phyloP scores from a whole-genome alignment of 92 coral and sea anemone species.

The Parazoanthus swiftii region DNA sequence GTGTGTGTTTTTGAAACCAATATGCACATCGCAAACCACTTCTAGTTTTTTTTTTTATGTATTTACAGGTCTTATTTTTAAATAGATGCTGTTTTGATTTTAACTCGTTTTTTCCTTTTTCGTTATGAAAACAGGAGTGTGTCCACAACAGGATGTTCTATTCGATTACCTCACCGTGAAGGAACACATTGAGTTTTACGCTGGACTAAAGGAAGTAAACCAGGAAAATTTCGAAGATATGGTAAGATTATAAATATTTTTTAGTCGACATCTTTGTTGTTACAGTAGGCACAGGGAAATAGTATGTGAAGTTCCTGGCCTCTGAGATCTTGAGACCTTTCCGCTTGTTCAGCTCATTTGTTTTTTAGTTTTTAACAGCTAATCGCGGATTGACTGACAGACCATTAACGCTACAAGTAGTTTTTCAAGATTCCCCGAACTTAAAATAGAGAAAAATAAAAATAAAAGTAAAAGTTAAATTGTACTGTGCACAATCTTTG shows the following conservation, averaged over 20 bases:
- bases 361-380: too few species aligned
- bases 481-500: too few species aligned
- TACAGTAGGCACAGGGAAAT: background rate
- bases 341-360: background rate
- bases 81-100: too few species aligned
- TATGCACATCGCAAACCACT: background rate
- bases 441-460: too few species aligned
- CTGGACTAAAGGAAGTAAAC: slow-evolving; percentile 70
- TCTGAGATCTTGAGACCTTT: background rate
- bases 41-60: too few species aligned
- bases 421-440: too few species aligned
- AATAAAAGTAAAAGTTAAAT: too few species aligned
- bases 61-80: background rate
- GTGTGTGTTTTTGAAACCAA: too few species aligned
- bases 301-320: background rate
- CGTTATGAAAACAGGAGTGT: slow-evolving; percentile 58
- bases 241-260: slow-evolving; percentile 33
- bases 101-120: background rate
- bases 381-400: background rate
- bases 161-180: slow-evolving; percentile 78
- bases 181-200: slow-evolving; percentile 81
- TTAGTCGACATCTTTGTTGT: background rate
- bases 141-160: slow-evolving; percentile 86
- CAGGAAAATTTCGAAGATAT: slow-evolving; percentile 38
- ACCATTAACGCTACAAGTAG: background rate